Evolutionary conservation across 2,797 vertebrate species (phyloP), one percentile per base, ranked within the genome.

Genomic region (Selene dorsalis): DNA sequence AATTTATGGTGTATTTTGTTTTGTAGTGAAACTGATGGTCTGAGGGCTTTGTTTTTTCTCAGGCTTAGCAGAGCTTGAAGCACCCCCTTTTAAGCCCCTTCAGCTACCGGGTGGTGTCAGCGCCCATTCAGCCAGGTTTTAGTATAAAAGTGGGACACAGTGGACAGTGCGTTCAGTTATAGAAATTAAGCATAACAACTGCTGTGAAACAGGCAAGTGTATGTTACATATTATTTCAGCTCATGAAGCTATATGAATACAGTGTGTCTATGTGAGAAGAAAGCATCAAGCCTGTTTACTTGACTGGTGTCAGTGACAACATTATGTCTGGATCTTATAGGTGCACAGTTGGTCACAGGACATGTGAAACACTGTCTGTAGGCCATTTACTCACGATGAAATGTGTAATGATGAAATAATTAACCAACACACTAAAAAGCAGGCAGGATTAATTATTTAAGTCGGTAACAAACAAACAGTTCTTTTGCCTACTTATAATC

Each of bases 91-190:
- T 82, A 72, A 83, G 62, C 79, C 73, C 75, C 70, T 56, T 68
- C 26, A 75, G 41, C 53, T 61, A 65, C 67, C 79, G 69, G 70
- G 76, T 70, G 66, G 50, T 79, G 79, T 75, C 64, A 59, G 45
- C 52, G 60, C 63, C 22, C 79, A 82, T 43, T 76, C 73, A 87
- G 64, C 48, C 45, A 80, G 75, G 56, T 87, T 83, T 87, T 76
- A 66, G 59, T 66, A 57, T 74, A 61, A 82, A 88, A 87, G 72
- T 90, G 69, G 87, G 86, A 67, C 86, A 90, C 60, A 45, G 60
- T 73, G 52, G 66, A 82, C 64, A 58, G 59, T 62, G 72, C 26
- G 64, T 79, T 81, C 26, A 79, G 47, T 71, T 72, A 65, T 56
- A 68, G 41, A 66, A 69, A 61, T 76, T 58, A 48, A 48, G 30